Conservation (phyloP, 1,140 invertebrate species). For the Drosophila seguyi region DNA sequence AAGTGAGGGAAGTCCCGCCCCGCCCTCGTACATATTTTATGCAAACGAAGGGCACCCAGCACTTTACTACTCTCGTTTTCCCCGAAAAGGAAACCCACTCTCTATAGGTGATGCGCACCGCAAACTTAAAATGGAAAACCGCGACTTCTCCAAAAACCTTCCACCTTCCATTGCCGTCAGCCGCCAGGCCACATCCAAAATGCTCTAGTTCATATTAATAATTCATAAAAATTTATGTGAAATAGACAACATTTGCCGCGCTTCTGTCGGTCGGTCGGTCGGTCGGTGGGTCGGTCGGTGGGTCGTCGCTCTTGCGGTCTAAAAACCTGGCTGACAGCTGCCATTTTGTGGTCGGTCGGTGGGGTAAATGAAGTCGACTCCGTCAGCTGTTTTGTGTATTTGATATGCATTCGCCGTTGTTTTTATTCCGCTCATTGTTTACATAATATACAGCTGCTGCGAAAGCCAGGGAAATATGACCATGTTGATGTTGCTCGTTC, state of each 20-base stretch:
- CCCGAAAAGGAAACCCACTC: not conserved
- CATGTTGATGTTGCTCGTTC: conserved; percentile 12
- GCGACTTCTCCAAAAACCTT: conserved; percentile 9
- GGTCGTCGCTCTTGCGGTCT: conserved; percentile 13
- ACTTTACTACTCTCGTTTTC: conserved; percentile 12
- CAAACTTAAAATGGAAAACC: conserved; percentile 55
- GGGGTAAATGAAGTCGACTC: conserved; percentile 31
- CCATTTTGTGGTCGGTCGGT: conserved; percentile 16
- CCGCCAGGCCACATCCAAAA: conserved; percentile 43
- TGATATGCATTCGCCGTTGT: conserved; percentile 29
- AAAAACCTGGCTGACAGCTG: conserved; percentile 39
- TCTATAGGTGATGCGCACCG: conserved; percentile 18
- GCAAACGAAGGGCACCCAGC: conserved; percentile 51
- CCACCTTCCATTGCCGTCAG: conserved; percentile 4
- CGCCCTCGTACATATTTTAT: conserved; percentile 51
- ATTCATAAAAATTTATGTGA: conserved; percentile 78
- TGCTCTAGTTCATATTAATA: conserved; percentile 74
- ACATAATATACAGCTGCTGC: conserved; percentile 42
- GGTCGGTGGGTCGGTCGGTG: not conserved
- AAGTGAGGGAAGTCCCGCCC: conserved; percentile 43
- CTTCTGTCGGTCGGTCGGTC: conserved; percentile 8
- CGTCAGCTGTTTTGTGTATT: conserved; percentile 40
- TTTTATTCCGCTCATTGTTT: conserved; percentile 28
- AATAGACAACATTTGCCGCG: conserved; percentile 62
- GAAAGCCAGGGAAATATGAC: conserved; percentile 6